Conservation (phyloP, 2,113 vertebrate species). For the Chionodraco myersi region DNA sequence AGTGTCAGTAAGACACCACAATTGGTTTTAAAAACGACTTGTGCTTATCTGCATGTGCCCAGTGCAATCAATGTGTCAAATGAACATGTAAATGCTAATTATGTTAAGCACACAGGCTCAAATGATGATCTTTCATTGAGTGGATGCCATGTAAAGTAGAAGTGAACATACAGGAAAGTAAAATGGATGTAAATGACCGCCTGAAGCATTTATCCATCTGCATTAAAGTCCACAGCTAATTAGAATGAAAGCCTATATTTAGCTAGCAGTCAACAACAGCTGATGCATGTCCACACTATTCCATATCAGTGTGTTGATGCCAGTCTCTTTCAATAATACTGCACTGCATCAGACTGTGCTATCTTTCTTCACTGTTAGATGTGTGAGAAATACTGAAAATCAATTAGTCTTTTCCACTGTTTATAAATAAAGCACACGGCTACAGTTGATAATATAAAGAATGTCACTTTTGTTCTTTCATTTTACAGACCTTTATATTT, state of each 20-base stretch:
- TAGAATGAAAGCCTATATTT: slow-evolving; percentile 43
- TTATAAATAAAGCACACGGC: not conserved
- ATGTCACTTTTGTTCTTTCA: slow-evolving; percentile 25
- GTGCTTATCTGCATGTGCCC: not conserved
- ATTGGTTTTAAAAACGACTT: not conserved
- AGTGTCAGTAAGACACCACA: too few relatives aligned
- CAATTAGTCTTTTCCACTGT: not conserved
- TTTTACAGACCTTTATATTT: slow-evolving; percentile 2
- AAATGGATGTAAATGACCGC: slow-evolving; percentile 48
- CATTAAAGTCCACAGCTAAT: slow-evolving; percentile 45
- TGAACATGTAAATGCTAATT: slow-evolving; percentile 11
- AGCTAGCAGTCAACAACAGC: not conserved
- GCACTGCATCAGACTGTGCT: slow-evolving; percentile 8
- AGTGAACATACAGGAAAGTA: slow-evolving; percentile 38
- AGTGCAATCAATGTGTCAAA: not conserved
- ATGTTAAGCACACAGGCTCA: slow-evolving; percentile 5
- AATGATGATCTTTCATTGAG: slow-evolving; percentile 37
- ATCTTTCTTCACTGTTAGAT: slow-evolving; percentile 1
- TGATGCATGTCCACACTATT: not conserved
- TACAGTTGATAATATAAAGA: slow-evolving; percentile 7
- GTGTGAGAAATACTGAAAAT: slow-evolving; percentile 14
- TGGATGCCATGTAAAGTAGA: slow-evolving; percentile 25
- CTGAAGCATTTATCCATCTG: slow-evolving; percentile 26
- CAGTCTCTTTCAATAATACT: slow-evolving; percentile 22
- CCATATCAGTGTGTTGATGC: not conserved